Evolutionary conservation across 2,888 invertebrate genomes (phyloP).

Genomic region (Psylliodes chrysocephalus): DNA sequence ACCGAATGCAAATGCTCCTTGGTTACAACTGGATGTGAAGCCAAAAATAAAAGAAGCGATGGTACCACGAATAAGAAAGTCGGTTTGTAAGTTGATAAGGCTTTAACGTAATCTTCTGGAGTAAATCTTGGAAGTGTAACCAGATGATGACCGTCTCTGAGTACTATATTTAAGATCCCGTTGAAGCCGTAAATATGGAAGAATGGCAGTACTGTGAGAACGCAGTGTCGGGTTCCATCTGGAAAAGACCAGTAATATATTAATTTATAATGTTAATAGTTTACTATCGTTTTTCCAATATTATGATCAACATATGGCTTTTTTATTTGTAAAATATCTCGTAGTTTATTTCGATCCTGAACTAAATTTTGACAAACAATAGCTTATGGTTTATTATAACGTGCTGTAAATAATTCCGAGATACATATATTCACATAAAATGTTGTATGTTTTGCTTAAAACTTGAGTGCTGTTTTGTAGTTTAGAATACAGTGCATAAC

Average conservation of each 20-base stretch:
- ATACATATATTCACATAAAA: too few species aligned
- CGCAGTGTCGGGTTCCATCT: slow-evolving; percentile 67
- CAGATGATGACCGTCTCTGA: slow-evolving; percentile 71
- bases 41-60: slow-evolving; percentile 79
- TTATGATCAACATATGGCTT: too few species aligned
- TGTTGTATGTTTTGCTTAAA: too few species aligned
- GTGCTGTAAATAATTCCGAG: too few species aligned
- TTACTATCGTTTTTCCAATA: too few species aligned
- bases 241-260: background rate
- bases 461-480: too few species aligned
- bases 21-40: slow-evolving; percentile 76
- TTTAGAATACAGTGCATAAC: too few species aligned
- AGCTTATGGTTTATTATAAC: too few species aligned
- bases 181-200: slow-evolving; percentile 85
- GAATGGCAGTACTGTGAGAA: slow-evolving; percentile 77
- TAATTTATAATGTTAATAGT: background rate
- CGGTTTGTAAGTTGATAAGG: slow-evolving; percentile 71
- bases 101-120: slow-evolving; percentile 77
- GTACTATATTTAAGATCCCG: slow-evolving; percentile 71
- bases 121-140: slow-evolving; percentile 80
- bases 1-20: slow-evolving; percentile 74
- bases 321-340: too few species aligned
- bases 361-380: too few species aligned
- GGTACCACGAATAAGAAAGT: slow-evolving; percentile 78
- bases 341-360: too few species aligned